phyloP scores from a whole-genome alignment of 2,888 invertebrate genomes.

The Copidosoma aretas region DNA sequence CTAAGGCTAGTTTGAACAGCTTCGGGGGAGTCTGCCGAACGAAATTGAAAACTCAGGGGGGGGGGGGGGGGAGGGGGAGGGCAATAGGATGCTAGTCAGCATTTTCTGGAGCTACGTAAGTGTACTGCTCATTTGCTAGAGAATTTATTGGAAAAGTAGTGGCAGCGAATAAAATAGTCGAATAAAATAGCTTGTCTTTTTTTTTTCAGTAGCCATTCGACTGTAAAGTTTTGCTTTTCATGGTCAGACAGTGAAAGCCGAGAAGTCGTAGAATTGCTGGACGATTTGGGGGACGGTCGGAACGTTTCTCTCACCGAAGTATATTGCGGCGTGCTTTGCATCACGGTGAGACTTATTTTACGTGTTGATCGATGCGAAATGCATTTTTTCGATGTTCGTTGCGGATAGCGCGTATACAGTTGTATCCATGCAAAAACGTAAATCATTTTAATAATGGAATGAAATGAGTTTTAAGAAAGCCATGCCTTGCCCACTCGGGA shows the following conservation, averaged over 20 bases:
- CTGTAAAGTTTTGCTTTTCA: conserved; percentile 18
- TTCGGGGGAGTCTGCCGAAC: neutral
- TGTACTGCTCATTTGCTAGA: neutral
- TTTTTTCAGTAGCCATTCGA: conserved; percentile 21
- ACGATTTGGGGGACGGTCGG: neutral
- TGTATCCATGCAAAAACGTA: neutral
- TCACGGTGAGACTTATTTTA: too few relatives aligned
- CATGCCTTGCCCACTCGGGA: neutral
- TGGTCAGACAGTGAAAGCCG: neutral
- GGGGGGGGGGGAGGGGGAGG: neutral
- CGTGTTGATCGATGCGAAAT: too few relatives aligned
- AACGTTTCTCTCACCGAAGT: neutral
- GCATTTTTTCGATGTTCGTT: neutral
- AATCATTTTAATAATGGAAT: too few relatives aligned
- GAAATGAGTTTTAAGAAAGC: too few relatives aligned
- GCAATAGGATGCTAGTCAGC: conserved; percentile 35
- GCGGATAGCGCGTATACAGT: too few relatives aligned
- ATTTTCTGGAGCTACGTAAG: conserved; percentile 11
- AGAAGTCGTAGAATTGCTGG: neutral
- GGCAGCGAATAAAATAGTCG: conserved; percentile 12
- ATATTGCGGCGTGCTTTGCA: too few relatives aligned
- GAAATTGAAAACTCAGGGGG: conserved; percentile 41
- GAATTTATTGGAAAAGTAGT: conserved; percentile 25
- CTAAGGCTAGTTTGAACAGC: conserved; percentile 40
- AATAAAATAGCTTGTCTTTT: conserved; percentile 21